Conservation (phyloP, 1,140 invertebrate species). For the Capitella teleta region DNA sequence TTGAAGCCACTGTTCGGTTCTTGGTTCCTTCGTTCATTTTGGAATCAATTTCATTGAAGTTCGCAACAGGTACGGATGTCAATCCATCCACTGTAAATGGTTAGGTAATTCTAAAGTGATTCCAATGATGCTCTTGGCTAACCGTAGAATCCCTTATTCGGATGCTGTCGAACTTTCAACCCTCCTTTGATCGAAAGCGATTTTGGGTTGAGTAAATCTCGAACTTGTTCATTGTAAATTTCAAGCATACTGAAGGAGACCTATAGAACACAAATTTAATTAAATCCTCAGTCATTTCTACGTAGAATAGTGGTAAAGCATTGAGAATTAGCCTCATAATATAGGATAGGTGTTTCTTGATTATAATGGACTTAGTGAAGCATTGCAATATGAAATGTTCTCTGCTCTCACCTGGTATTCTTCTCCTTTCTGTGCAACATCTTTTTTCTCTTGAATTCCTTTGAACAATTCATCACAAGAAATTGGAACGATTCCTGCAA, state of each 20-base stretch:
- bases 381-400: not conserved
- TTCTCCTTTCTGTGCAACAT: constrained; percentile 23
- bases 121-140: not conserved
- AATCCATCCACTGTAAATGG: constrained; percentile 50
- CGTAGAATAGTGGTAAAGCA: not conserved
- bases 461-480: constrained; percentile 72
- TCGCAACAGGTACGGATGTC: constrained; percentile 43
- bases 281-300: not conserved
- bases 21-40: constrained; percentile 51
- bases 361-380: not conserved
- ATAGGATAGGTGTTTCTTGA: not conserved
- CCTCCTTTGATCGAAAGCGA: constrained; percentile 13
- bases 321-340: not conserved
- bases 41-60: constrained; percentile 47
- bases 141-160: constrained; percentile 17
- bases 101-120: not conserved
- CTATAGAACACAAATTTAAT: not conserved
- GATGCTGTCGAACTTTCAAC: constrained; percentile 15
- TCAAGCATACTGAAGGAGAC: constrained; percentile 10
- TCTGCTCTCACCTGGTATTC: constrained; percentile 28
- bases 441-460: constrained; percentile 40
- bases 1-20: constrained; percentile 51
- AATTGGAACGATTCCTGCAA: constrained; percentile 68
- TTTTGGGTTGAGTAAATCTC: constrained; percentile 5
- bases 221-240: constrained; percentile 12